Conservation (phyloP, 2,113 vertebrate genomes). For the Callaeas wilsoni region DNA sequence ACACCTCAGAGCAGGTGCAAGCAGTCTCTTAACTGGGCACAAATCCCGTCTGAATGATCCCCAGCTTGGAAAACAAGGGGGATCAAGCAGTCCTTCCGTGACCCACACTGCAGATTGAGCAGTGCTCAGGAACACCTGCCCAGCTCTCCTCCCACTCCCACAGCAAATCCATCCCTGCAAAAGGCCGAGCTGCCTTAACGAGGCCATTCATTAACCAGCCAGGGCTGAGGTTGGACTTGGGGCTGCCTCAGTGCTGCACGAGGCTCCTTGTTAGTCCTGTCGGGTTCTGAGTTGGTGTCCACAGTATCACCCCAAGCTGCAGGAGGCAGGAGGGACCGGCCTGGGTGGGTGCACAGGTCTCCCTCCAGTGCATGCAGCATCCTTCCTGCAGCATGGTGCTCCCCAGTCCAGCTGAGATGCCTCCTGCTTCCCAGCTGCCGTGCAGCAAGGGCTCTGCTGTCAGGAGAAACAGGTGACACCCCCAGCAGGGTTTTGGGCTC, state of each 20-base stretch:
- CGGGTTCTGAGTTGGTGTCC: background rate
- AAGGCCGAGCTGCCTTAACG: background rate
- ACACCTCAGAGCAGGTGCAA: background rate
- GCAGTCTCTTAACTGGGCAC: background rate
- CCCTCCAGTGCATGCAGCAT: background rate
- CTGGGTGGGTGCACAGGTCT: rapidly evolving
- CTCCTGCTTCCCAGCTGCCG: background rate
- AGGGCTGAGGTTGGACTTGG: background rate
- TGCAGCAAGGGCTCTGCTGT: background rate
- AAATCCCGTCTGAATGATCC: background rate
- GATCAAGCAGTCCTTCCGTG: background rate
- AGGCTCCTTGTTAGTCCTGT: background rate
- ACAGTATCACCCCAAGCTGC: background rate
- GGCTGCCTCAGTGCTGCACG: background rate
- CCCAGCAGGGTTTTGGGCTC: background rate
- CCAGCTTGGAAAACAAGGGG: background rate
- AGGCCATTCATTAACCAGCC: background rate
- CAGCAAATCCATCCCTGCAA: background rate
- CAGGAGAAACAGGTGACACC: background rate
- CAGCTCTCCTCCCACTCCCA: background rate
- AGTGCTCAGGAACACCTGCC: background rate
- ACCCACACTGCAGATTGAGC: rapidly evolving
- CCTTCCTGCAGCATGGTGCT: background rate
- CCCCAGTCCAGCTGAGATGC: background rate
- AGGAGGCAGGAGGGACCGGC: background rate